Evolutionary conservation across 2,797 vertebrate genomes (phyloP), one percentile per base, ranked within the genome.

Genomic region (Geotrypetes seraphini): DNA sequence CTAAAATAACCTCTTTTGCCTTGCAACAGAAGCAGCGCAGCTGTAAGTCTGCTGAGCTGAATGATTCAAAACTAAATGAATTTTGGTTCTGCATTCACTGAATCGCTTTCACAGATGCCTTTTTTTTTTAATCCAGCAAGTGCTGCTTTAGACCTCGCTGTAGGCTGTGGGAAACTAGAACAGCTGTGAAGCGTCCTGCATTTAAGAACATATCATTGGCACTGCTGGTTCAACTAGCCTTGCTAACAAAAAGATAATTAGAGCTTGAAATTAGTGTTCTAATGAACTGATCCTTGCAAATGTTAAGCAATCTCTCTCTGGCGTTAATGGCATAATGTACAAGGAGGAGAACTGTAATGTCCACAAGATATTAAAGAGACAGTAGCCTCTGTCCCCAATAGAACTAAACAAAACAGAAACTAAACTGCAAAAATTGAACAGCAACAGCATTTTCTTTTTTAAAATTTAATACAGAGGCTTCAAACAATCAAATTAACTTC

Each of bases 251-350:
- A 54, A 65, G 65, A 78, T 73, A 74, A 81, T 80, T 75, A 73
- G 63, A 28, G 39, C 49, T 46, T 13, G 49, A 76, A 79, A 82
- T 77, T 67, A 70, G 69, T 53, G 53, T 68, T 78, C 79, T 75
- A 79, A 79, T 70, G 63, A 78, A 66, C 57, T 53, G 53, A 50
- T 57, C 66, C 71, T 53, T 32, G 47, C 31, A 71, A 77, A 73
- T 31, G 44, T 57, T 53, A 63, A 63, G 55, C 2, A 4, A 64
- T 72, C 41, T 72, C 71, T 71, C 73, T 18, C 31, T 66, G 66
- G 68, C 59, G 57, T 63, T 75, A 32, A 23, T 35, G 57, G 48
- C 67, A 50, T 30, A 46, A 63, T 57, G 27, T 47, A 54, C 44
- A 39, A 63, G 43, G 42, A 48, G 37, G 44, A 46, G 39, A 66